phyloP scores from a whole-genome alignment of 2,888 invertebrate genomes.

The Sericinus montela region DNA sequence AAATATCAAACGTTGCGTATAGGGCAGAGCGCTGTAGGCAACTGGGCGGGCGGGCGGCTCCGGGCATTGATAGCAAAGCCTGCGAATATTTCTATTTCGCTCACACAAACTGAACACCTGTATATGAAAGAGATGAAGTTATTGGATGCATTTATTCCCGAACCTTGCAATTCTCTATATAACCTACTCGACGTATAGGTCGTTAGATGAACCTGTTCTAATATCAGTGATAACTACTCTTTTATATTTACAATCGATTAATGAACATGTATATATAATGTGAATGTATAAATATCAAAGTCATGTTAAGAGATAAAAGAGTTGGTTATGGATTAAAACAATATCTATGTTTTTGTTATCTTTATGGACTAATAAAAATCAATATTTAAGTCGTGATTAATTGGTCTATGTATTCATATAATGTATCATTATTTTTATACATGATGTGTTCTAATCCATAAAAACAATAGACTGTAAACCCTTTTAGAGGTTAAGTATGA shows the following conservation, averaged over 20 bases:
- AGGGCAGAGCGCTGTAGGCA: slow-evolving; percentile 50
- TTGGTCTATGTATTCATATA: background rate
- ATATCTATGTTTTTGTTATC: background rate
- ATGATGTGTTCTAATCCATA: too few species aligned
- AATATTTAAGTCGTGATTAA: background rate
- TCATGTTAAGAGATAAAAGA: background rate
- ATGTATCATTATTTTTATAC: too few species aligned
- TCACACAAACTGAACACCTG: slow-evolving; percentile 36
- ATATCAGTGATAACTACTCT: slow-evolving; percentile 30
- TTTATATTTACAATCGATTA: slow-evolving; percentile 22
- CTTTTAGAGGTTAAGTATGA: too few species aligned
- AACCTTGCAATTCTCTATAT: slow-evolving; percentile 39
- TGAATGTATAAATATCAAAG: background rate
- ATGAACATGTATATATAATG: background rate
- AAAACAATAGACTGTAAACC: too few species aligned
- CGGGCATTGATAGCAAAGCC: slow-evolving; percentile 55
- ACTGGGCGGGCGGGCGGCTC: slow-evolving; percentile 74
- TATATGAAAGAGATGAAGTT: slow-evolving; percentile 42
- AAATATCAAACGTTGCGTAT: slow-evolving; percentile 37
- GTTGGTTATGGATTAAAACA: background rate
- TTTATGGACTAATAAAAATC: background rate
- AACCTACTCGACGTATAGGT: background rate
- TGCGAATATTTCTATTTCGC: slow-evolving; percentile 49
- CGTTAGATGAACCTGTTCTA: slow-evolving; percentile 21
- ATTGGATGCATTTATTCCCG: slow-evolving; percentile 46